Percentiles rank a stretch among this genome's conserved stretches.
Conservation (phyloP, 2,888 invertebrate species). For the Orgyia antiqua region DNA sequence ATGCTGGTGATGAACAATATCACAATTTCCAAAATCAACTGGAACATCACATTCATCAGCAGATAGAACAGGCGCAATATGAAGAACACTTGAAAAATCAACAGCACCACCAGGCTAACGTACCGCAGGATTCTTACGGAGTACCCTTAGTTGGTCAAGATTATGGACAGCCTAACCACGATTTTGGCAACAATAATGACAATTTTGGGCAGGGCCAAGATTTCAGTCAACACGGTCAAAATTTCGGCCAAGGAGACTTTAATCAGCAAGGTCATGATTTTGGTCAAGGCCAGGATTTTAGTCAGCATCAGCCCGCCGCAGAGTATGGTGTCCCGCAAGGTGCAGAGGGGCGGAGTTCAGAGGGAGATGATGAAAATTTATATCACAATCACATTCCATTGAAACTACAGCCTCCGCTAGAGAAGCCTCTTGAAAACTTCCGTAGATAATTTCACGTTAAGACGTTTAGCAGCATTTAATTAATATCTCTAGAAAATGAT, state of each 20-base stretch:
- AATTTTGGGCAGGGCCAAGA: slow-evolving; percentile 22
- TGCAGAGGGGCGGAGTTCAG: slow-evolving; percentile 60
- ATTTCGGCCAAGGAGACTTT: slow-evolving; percentile 24
- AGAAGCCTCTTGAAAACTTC: slow-evolving; percentile 67
- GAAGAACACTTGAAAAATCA: slow-evolving; percentile 40
- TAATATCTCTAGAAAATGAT: too few relatives aligned
- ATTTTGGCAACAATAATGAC: slow-evolving; percentile 15
- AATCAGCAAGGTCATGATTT: slow-evolving; percentile 30
- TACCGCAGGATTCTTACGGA: slow-evolving; percentile 29
- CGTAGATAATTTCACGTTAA: slow-evolving; percentile 33
- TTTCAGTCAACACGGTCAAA: slow-evolving; percentile 24
- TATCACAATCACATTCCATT: slow-evolving; percentile 69
- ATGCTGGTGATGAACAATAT: slow-evolving; percentile 48
- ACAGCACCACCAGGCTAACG: slow-evolving; percentile 32
- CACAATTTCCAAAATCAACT: slow-evolving; percentile 55
- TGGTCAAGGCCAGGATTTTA: slow-evolving; percentile 28
- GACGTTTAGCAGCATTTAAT: slow-evolving; percentile 17
- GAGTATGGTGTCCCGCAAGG: slow-evolving; percentile 57
- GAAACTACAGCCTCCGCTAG: slow-evolving; percentile 63
- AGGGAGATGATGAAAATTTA: slow-evolving; percentile 36
- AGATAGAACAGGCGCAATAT: slow-evolving; percentile 54
- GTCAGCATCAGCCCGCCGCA: slow-evolving; percentile 32
- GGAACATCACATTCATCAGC: slow-evolving; percentile 62
- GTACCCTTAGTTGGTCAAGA: slow-evolving; percentile 20
- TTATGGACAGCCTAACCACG: slow-evolving; percentile 26